phyloP scores from a whole-genome alignment of 2,888 invertebrate species.

The Thera britannica region DNA sequence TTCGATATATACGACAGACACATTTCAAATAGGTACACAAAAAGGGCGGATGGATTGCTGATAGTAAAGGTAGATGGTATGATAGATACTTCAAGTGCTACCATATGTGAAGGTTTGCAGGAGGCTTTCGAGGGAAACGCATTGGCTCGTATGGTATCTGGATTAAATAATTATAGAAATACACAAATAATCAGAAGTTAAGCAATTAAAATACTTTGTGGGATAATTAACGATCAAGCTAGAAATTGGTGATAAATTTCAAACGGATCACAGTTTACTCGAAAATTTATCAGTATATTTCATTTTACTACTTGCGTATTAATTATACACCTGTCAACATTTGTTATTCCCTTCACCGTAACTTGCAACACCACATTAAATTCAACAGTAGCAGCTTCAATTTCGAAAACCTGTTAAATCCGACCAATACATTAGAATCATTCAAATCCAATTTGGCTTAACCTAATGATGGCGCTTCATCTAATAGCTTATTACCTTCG shows the following conservation, averaged over 20 bases:
- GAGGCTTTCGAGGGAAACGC: not conserved
- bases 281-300: constrained; percentile 28
- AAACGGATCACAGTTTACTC: constrained; percentile 1
- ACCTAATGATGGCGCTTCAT: constrained; percentile 44
- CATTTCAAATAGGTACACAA: constrained; percentile 41
- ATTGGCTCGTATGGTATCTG: not conserved
- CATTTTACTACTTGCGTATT: constrained; percentile 27
- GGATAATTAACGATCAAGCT: not conserved
- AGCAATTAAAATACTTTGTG: not conserved
- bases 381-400: constrained; percentile 43
- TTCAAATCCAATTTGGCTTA: constrained; percentile 50
- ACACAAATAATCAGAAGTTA: not conserved
- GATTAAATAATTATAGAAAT: not conserved
- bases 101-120: constrained; percentile 39
- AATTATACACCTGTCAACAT: constrained; percentile 36
- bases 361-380: constrained; percentile 35
- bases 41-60: constrained; percentile 38
- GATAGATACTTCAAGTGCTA: constrained; percentile 38
- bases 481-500: constrained; percentile 38
- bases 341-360: constrained; percentile 34
- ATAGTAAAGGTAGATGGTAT: constrained; percentile 28
- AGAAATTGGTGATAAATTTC: constrained; percentile 2
- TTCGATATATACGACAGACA: constrained; percentile 23
- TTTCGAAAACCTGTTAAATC: constrained; percentile 54
- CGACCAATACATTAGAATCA: constrained; percentile 52